Evolutionary conservation across 2,113 vertebrate genomes (phyloP).

Genomic region (Aleadryas rufinucha): DNA sequence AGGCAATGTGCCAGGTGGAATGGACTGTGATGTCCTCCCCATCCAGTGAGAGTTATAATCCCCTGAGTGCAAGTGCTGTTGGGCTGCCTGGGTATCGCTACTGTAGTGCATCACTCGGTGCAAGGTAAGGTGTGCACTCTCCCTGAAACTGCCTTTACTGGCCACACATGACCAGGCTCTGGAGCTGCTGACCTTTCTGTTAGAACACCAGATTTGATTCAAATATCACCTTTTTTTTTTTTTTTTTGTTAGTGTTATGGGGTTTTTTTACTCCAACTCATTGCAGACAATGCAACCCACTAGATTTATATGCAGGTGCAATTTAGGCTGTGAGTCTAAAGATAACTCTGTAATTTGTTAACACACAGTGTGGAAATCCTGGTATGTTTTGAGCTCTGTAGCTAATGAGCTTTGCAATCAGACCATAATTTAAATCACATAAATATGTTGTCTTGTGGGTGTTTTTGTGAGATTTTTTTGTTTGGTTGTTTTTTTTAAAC

Average conservation of each 20-base stretch:
- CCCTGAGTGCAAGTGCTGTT: not conserved
- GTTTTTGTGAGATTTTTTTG: not conserved
- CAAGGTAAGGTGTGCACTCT: fast-evolving
- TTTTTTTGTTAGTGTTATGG: not conserved
- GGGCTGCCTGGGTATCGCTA: fast-evolving
- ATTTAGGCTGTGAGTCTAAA: not conserved
- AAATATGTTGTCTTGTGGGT: not conserved
- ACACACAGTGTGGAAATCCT: not conserved
- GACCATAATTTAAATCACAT: not conserved
- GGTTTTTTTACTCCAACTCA: not conserved
- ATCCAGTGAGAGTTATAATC: not conserved
- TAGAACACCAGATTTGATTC: not conserved
- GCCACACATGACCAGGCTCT: not conserved
- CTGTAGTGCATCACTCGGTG: fast-evolving
- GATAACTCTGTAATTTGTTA: not conserved
- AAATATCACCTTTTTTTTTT: not conserved
- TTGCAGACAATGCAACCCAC: not conserved
- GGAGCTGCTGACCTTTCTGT: not conserved
- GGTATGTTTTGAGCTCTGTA: not conserved
- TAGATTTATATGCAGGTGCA: not conserved
- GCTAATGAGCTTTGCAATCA: not conserved
- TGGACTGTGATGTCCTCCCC: not conserved
- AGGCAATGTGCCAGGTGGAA: not conserved
- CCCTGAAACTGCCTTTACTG: not conserved
- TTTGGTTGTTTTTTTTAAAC: not conserved